phyloP scores from a whole-genome alignment of 2,113 vertebrate genomes.

The Fregata magnificens region DNA sequence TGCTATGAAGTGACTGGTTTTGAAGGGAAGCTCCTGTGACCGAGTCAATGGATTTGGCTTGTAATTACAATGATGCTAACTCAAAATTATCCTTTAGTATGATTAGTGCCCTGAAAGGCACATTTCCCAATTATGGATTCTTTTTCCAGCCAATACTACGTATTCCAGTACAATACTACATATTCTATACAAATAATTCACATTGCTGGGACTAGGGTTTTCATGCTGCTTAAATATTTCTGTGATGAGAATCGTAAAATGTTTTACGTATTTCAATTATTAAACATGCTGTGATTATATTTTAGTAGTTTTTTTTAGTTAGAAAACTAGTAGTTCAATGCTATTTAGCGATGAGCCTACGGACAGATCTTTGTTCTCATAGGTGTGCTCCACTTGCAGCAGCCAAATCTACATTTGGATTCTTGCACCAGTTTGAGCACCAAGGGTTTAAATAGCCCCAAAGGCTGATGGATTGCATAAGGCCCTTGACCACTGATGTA shows the following conservation, averaged over 20 bases:
- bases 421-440: neutral
- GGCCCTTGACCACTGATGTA: neutral
- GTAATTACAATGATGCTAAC: neutral
- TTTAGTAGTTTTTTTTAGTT: neutral
- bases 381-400: neutral
- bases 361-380: neutral
- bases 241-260: neutral
- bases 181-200: neutral
- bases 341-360: neutral
- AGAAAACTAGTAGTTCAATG: neutral
- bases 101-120: neutral
- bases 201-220: neutral
- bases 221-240: neutral
- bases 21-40: neutral
- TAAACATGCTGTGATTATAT: neutral
- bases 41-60: neutral
- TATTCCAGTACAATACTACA: too few relatives aligned
- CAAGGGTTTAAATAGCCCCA: neutral
- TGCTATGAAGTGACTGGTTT: neutral
- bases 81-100: neutral
- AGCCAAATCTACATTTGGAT: neutral
- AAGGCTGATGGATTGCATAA: neutral
- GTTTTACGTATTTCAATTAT: neutral
- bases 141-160: neutral
- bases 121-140: neutral